Conservation (phyloP, 2,888 invertebrate genomes). For the Deilephila porcellus region DNA sequence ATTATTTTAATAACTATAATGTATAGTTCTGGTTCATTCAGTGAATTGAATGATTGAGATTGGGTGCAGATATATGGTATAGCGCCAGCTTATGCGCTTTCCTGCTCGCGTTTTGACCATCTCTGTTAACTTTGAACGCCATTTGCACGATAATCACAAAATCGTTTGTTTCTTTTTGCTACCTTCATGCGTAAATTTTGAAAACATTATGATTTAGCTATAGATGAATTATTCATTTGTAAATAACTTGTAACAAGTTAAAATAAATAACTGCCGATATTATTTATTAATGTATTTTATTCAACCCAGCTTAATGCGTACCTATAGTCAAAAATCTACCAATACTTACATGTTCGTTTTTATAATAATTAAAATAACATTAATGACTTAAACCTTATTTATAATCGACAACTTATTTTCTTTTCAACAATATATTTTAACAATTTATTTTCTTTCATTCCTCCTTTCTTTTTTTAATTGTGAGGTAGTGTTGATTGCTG, state of each 20-base stretch:
- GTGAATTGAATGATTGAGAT: no score
- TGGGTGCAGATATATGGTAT: no score
- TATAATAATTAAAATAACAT: no score
- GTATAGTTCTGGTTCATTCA: no score
- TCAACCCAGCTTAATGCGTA: neutral
- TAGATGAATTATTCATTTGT: slow-evolving; percentile 27
- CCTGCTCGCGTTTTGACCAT: neutral
- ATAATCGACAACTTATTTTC: no score
- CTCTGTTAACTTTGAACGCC: slow-evolving; percentile 8
- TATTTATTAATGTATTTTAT: slow-evolving; percentile 24
- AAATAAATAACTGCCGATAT: slow-evolving; percentile 31
- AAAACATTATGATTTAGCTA: slow-evolving; percentile 27
- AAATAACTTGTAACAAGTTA: slow-evolving; percentile 30
- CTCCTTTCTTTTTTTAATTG: no score
- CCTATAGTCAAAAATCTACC: neutral
- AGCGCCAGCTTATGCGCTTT: neutral
- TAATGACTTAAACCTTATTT: no score
- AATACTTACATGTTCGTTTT: neutral
- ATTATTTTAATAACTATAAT: no score
- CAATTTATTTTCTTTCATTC: no score
- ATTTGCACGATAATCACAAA: slow-evolving; percentile 4
- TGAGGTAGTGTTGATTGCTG: no score
- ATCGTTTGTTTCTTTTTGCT: neutral
- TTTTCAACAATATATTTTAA: no score
- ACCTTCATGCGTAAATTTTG: neutral